Conservation (phyloP, 2,113 vertebrate genomes). For the Nipponia nippon region DNA sequence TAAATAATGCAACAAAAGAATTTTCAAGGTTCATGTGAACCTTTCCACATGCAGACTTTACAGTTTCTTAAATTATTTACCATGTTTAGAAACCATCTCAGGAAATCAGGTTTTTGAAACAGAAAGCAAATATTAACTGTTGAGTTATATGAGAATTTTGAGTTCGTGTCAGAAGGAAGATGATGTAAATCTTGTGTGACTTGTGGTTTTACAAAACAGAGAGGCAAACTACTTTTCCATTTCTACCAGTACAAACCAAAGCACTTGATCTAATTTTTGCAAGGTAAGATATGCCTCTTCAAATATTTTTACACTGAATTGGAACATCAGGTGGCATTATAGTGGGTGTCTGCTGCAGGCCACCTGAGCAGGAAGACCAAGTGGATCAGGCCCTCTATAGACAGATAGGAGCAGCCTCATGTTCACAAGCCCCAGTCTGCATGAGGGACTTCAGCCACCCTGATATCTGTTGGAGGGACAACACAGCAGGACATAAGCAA, state of each 20-base stretch:
- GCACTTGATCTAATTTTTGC: background rate
- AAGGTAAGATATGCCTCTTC: background rate
- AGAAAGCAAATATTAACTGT: conserved; percentile 32
- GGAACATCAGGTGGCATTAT: background rate
- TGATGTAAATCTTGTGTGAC: background rate
- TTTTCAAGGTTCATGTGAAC: conserved; percentile 62
- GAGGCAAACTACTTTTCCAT: background rate
- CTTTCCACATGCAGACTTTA: conserved; percentile 50
- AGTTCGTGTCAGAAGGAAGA: background rate
- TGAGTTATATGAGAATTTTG: background rate
- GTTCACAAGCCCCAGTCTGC: no score
- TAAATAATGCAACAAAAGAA: conserved; percentile 77
- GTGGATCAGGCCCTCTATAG: no score
- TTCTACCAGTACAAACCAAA: background rate
- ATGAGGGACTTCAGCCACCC: no score
- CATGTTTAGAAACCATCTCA: conserved; percentile 43
- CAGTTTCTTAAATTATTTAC: conserved; percentile 71
- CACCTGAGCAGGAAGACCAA: no score
- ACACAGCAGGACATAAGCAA: no score
- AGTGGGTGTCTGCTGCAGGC: no score
- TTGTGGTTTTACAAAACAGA: background rate
- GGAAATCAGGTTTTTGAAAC: conserved; percentile 40
- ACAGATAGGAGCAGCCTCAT: no score
- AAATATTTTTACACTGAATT: background rate
- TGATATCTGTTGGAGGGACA: no score